Evolutionary conservation across 2,888 invertebrate species (phyloP), one percentile per base, ranked within the genome.

Genomic region (Tuta absoluta): DNA sequence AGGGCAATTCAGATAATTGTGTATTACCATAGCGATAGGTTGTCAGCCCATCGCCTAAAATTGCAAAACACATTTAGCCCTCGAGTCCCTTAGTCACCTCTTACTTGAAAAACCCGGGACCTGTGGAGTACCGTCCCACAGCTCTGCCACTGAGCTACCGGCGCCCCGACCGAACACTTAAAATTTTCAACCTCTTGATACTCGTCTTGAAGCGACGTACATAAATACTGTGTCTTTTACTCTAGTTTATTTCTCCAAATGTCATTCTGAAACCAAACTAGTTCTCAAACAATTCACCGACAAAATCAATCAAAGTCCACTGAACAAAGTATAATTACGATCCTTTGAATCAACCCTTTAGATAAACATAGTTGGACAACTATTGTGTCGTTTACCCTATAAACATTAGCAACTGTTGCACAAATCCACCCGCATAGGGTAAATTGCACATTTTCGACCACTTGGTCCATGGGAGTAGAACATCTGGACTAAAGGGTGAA

Each of bases 401-500:
- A 28, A 56, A 56, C 23, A 56, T 56, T 12, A 14, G 56, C 56
- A 56, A 77, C 68, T 56, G 66, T 78, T 75, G 74, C 74, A 70
- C 72, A 72, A 65, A 68, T 73, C 72, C 79, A 72, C 80, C 80
- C 82, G 75, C 61, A 61, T 61, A 24, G 41, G 45, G 75, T 56
- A 78, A 76, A 75, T 76, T 80, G 78, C 80, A 80, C 77, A 80
- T 82, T 83, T 80, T 73, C 73, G 73, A 73, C 71, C 72, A 74
- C 75, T 75, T 68, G 71, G 70, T 68, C 75, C 72, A 63, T 59
- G 75, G 62, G 75, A 72, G 63, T 69, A 68, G 77, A 75, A 75
- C 85, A 85, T 84, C 85, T 85, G 85, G 73, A 72, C 75, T 65
- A 69, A 75, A 79, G 82, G 81, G 75, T 77, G 66, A 71, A 67